Base-by-base conservation (phyloP, 64 coral and sea anemone species). In the Actinia equina region DNA sequence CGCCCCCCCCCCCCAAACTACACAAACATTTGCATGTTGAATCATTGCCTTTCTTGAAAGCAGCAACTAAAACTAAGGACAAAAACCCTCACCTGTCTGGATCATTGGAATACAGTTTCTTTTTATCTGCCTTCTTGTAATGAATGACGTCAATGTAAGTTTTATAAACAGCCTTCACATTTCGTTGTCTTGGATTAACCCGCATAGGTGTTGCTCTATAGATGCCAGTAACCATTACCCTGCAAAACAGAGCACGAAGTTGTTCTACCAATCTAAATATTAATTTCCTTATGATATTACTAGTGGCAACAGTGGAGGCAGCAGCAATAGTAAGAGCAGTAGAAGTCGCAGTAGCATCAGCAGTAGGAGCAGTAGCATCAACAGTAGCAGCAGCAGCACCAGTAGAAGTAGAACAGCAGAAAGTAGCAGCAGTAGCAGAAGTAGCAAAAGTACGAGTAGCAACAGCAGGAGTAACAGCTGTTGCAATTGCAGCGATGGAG, bases 51-150 rank as follows among this genome's bases (percentile, higher is more conserved):
- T 49, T 49, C 3, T 2, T 49, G 0, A 49, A 49, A 49, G 46
- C 46, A 49, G 46, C 46, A 49, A 81, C 18, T 0, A 5, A 49
- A 7, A 15, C 43, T 7, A 81, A 81, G 14, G 19, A 2, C 23
- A 42, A 1, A 16, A 77, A 14, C 16, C 26, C 69, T 17, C 92
- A 98, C 95, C 95, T 92, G 53, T 99, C 97, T 84, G 93, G 93
- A 62, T 99, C 97, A 60, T 92, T 99, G 15, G 91, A 89, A 80
- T 99, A 95, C 22, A 99, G 93, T 81, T 93, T 95, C 80, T 99
- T 99, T 87, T 99, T 99, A 85, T 99, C 97, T 58, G 94, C 90
- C 59, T 99, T 99, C 79, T 88, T 99, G 93, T 95, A 99, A 87
- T 99, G 97, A 54, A 99, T 90, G 51, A 99, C 97, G 86, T 99